Evolutionary conservation across 2,113 vertebrate species (phyloP).

Genomic region (Ceyx cyanopectus): DNA sequence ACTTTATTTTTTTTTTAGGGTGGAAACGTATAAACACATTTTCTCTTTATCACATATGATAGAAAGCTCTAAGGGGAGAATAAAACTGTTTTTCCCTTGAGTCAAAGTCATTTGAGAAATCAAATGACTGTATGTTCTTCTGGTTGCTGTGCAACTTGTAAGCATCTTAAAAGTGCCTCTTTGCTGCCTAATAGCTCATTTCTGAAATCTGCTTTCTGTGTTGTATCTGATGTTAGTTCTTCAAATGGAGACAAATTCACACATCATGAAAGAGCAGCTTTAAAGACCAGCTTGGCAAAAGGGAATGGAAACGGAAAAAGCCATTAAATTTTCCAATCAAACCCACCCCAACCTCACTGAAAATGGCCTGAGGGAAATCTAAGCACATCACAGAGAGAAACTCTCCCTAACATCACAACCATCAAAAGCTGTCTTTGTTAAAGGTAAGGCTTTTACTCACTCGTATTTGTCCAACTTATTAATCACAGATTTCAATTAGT

Average conservation of each 20-base stretch:
- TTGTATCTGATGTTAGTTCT: constrained; percentile 48
- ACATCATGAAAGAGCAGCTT: constrained; percentile 51
- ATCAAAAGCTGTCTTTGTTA: neutral
- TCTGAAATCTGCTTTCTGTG: constrained; percentile 45
- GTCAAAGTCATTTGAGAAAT: constrained; percentile 66
- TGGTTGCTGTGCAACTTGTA: constrained; percentile 64
- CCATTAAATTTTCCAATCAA: constrained; percentile 40
- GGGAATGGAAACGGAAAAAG: constrained; percentile 21
- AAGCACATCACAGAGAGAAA: neutral
- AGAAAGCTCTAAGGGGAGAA: constrained; percentile 49
- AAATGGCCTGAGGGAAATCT: constrained; percentile 1
- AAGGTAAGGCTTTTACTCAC: neutral
- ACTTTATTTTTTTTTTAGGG: neutral
- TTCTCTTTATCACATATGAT: constrained; percentile 51
- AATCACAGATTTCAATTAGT: neutral
- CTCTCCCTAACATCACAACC: neutral
- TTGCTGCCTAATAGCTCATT: constrained; percentile 59
- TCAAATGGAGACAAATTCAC: constrained; percentile 63
- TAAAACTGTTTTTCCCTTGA: constrained; percentile 55
- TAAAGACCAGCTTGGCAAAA: constrained; percentile 43
- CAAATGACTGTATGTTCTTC: constrained; percentile 51
- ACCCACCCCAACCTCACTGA: neutral
- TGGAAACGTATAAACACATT: constrained; percentile 49
- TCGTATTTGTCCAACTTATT: neutral
- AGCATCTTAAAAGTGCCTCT: constrained; percentile 39